Percentiles rank a stretch among this genome's conserved stretches.
Evolutionary conservation across 1,140 invertebrate genomes (phyloP).

Genomic region (Metopolophium dirhodum): DNA sequence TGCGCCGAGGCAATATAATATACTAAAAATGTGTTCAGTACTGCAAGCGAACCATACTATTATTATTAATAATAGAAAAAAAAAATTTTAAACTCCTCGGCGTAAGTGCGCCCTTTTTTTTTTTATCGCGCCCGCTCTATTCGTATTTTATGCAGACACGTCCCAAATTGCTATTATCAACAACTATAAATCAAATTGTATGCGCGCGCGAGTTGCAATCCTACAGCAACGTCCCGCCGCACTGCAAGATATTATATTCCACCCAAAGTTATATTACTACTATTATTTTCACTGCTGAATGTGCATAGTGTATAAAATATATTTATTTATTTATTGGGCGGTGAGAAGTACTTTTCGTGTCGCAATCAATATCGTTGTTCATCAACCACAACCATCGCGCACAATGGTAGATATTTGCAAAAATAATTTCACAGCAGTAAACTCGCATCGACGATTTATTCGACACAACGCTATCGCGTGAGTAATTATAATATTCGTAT

Average conservation of each 20-base stretch:
- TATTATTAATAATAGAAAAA: conserved; percentile 19
- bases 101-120: neutral
- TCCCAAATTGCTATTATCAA: conserved; percentile 15
- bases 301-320: too few relatives aligned
- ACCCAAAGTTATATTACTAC: neutral
- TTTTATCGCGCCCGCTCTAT: neutral
- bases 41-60: neutral
- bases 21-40: conserved; percentile 16
- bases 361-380: neutral
- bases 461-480: neutral
- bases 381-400: neutral
- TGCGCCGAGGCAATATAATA: neutral
- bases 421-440: conserved; percentile 3
- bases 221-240: neutral
- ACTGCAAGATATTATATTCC: neutral
- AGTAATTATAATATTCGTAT: neutral
- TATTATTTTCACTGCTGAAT: neutral
- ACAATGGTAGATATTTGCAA: neutral
- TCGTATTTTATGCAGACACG: conserved; percentile 2
- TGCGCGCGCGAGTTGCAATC: neutral
- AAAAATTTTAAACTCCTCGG: neutral
- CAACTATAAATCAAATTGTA: conserved; percentile 17
- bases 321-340: neutral
- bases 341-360: neutral
- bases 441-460: neutral